These are phyloP conservation scores for Pentalonia nigronervosa DNA, from an alignment of 1,140 invertebrate genomes.

Conservation along the genomic window DNA sequence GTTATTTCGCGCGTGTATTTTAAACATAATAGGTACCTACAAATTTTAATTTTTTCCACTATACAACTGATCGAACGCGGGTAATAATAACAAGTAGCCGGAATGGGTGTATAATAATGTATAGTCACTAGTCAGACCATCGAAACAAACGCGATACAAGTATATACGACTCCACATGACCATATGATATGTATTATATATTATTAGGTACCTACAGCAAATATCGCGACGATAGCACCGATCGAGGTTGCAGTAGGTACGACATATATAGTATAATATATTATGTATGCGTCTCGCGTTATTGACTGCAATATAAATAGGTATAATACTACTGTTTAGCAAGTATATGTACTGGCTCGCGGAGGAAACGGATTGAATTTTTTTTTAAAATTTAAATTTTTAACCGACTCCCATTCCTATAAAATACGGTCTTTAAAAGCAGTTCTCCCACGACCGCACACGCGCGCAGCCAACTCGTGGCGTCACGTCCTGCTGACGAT, in stretches of 20 bases:
- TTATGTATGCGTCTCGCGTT: not conserved
- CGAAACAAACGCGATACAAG: not conserved
- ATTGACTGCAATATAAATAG: not conserved
- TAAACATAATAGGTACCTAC: not conserved
- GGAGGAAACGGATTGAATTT: not conserved
- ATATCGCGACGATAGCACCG: not conserved
- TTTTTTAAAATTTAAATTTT: constrained; percentile 14
- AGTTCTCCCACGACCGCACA: constrained; percentile 13
- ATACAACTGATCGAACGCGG: not conserved
- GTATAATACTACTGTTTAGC: not conserved
- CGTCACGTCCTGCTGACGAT: not conserved
- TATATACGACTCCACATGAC: not conserved
- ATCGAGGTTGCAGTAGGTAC: not conserved
- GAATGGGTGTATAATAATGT: not conserved
- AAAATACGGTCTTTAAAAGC: not conserved
- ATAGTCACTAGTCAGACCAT: not conserved
- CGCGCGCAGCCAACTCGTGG: not conserved
- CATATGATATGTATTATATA: not conserved
- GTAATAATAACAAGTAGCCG: not conserved
- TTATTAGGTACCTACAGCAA: not conserved
- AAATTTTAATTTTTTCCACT: not conserved
- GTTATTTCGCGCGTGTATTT: not conserved
- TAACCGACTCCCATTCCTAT: not conserved
- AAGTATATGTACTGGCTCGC: not conserved
- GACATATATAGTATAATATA: not conserved